These are phyloP conservation scores for Lithobius niger DNA, from an alignment of 1,140 invertebrate genomes.

Conservation along the genomic window DNA sequence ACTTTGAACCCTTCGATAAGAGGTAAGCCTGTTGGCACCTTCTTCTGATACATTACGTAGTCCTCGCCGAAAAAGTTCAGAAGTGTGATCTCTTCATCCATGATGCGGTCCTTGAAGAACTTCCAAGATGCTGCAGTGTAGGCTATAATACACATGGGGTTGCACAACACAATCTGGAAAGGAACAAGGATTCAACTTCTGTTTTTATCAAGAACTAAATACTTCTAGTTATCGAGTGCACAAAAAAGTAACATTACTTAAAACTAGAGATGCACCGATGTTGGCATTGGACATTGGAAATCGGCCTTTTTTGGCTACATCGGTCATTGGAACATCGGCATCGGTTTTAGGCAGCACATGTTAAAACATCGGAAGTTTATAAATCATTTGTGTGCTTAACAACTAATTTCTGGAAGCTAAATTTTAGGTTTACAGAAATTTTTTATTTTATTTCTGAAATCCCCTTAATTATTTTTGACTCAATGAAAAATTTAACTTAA, in stretches of 20 bases:
- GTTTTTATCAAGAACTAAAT: conserved; percentile 3
- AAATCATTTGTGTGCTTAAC: no score
- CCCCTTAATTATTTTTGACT: no score
- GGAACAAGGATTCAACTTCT: conserved; percentile 14
- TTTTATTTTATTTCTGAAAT: no score
- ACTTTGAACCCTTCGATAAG: conserved; percentile 66
- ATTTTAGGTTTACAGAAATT: no score
- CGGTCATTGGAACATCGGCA: no score
- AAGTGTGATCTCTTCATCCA: conserved; percentile 81
- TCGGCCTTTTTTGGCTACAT: no score
- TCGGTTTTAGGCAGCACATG: no score
- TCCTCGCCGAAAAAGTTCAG: conserved; percentile 84
- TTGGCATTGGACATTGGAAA: no score
- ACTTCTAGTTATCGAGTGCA: not conserved
- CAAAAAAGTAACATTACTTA: not conserved
- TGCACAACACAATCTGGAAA: conserved; percentile 67
- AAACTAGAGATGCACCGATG: no score
- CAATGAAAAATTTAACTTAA: no score
- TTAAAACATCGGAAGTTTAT: no score
- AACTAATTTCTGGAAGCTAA: no score
- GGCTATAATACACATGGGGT: conserved; percentile 73
- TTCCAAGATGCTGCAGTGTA: conserved; percentile 73
- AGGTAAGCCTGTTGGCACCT: conserved; percentile 79
- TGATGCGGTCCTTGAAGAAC: conserved; percentile 82
- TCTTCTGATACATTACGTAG: conserved; percentile 75